phyloP scores from a whole-genome alignment of 1,140 invertebrate genomes.

The Drosophila kanapiae region DNA sequence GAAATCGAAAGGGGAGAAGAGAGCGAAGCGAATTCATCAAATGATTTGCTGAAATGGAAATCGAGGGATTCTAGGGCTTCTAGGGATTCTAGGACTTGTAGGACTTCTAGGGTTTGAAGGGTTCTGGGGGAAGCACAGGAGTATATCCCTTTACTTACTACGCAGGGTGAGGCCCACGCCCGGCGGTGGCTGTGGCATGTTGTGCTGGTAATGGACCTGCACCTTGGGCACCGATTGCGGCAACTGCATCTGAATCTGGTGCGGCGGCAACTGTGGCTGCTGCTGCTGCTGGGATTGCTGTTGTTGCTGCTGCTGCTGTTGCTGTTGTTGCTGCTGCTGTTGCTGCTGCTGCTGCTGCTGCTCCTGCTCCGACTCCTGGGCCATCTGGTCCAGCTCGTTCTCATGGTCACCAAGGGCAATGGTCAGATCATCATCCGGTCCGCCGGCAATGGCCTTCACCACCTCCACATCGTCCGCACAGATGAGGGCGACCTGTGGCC shows the following conservation, averaged over 20 bases:
- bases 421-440: constrained; percentile 71
- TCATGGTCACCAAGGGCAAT: constrained; percentile 86
- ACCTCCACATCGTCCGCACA: constrained; percentile 88
- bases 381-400: constrained; percentile 88
- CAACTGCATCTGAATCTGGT: constrained; percentile 86
- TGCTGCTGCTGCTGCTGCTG: constrained; percentile 86
- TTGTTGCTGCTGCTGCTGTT: constrained; percentile 87
- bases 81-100: no score
- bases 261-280: constrained; percentile 83
- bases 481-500: constrained; percentile 58
- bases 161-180: constrained; percentile 83
- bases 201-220: constrained; percentile 86
- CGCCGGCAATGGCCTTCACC: constrained; percentile 87
- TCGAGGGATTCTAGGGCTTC: no score
- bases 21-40: neutral
- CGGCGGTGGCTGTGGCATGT: constrained; percentile 84
- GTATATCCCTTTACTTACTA: constrained; percentile 63
- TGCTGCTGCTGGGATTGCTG: constrained; percentile 86
- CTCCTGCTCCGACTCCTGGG: constrained; percentile 89
- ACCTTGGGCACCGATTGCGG: constrained; percentile 72
- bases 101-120: no score
- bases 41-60: neutral
- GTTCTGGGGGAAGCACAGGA: no score
- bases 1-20: constrained; percentile 1
- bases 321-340: constrained; percentile 87